Conservation (phyloP, 2,797 vertebrate genomes). For the Lerista edwardsae region DNA sequence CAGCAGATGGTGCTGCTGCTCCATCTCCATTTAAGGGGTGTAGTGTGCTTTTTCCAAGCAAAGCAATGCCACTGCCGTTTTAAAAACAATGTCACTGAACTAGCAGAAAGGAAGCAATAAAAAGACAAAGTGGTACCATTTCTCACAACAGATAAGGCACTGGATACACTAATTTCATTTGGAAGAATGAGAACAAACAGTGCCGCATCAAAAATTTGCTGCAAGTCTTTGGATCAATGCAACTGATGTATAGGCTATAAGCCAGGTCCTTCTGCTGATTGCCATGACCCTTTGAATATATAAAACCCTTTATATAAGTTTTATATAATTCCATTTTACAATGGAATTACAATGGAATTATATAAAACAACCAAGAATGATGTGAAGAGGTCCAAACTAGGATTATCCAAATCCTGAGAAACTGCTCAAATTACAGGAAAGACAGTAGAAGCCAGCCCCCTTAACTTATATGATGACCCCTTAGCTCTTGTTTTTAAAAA, state of each 20-base stretch:
- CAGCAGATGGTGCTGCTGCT: slow-evolving; percentile 17
- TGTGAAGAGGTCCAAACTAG: not conserved
- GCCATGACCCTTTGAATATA: not conserved
- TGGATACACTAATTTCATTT: not conserved
- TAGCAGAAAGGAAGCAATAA: not conserved
- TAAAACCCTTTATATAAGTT: too few relatives aligned
- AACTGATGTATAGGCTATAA: not conserved
- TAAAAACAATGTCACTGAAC: not conserved
- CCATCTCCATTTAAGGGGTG: not conserved
- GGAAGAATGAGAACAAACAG: not conserved
- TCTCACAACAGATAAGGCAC: not conserved
- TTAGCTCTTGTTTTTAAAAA: too few relatives aligned
- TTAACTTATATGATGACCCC: too few relatives aligned
- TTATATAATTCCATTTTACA: too few relatives aligned
- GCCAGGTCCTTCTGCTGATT: not conserved
- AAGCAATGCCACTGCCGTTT: not conserved
- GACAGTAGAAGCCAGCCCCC: too few relatives aligned
- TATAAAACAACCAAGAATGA: not conserved
- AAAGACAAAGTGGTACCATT: not conserved
- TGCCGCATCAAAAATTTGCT: not conserved
- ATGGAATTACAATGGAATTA: too few relatives aligned
- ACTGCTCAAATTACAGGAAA: too few relatives aligned
- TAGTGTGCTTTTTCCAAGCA: not conserved
- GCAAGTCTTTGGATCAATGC: not conserved
- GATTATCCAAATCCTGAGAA: too few relatives aligned